Percentiles rank a stretch among this genome's conserved stretches.
These are phyloP conservation scores for Drosophila aff. DNA, from an alignment of 1,140 invertebrate genomes.

Conservation along the genomic window DNA sequence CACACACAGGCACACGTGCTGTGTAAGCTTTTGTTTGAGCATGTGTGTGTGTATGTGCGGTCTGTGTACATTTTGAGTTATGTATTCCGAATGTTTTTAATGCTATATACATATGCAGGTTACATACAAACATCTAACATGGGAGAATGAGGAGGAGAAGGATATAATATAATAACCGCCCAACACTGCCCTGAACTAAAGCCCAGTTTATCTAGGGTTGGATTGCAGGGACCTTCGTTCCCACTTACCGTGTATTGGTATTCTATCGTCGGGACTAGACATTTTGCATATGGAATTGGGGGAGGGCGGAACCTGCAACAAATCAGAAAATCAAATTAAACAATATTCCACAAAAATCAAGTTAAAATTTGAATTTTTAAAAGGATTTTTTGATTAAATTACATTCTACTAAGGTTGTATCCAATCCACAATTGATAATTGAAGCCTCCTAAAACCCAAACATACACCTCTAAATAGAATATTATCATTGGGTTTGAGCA, in stretches of 20 bases:
- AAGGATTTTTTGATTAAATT: constrained; percentile 14
- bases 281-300: constrained; percentile 79
- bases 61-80: constrained; percentile 46
- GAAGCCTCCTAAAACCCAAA: background rate
- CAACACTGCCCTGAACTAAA: constrained; percentile 25
- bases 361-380: constrained; percentile 21
- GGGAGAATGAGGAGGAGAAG: background rate
- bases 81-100: constrained; percentile 44
- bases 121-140: constrained; percentile 18
- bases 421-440: background rate
- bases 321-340: constrained; percentile 57
- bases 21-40: constrained; percentile 60
- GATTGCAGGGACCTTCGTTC: constrained; percentile 35
- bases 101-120: constrained; percentile 34
- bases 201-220: constrained; percentile 20
- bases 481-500: background rate
- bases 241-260: constrained; percentile 82
- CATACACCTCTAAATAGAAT: background rate
- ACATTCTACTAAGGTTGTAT: background rate
- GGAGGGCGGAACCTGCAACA: constrained; percentile 49
- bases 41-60: constrained; percentile 20
- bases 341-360: constrained; percentile 41
- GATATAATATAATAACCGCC: constrained; percentile 23
- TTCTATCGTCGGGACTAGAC: constrained; percentile 84
- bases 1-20: constrained; percentile 23